Base-by-base conservation (phyloP, 2,888 invertebrate genomes). In the Sphecodes monilicornis region DNA sequence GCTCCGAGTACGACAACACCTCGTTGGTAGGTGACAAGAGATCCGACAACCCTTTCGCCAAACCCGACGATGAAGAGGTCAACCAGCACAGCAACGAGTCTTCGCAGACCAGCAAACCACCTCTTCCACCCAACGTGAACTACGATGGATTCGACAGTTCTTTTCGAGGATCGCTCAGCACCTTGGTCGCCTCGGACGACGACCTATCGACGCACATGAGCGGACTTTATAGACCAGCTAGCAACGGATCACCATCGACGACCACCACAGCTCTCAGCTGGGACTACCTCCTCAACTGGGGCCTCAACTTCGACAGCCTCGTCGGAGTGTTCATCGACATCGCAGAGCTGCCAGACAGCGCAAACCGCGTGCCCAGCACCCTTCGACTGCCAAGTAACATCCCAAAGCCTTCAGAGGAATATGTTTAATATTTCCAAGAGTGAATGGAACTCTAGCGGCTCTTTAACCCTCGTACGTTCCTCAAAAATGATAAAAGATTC, bases 271-370 rank as follows among this genome's bases (percentile, higher is more conserved):
- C 98, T 6, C 96, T 99, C 71, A 98, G 98, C 78, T 99, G 98
- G 98, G 98, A 99, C 93, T 98, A 98, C 94, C 95, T 99, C 88
- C 96, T 99, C 80, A 99, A 99, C 95, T 99, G 99, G 98, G 98
- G 99, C 13, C 98, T 98, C 32, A 99, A 98, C 95, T 99, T 98
- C 95, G 98, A 99, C 95, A 98, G 98, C 94, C 96, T 99, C 93
- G 98, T 98, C 87, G 98, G 99, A 41, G 99, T 99, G 73, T 99
- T 99, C 93, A 98, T 98, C 95, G 99, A 99, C 95, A 99, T 99
- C 92, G 99, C 98, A 70, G 98, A 98, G 95, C 95, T 99, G 90
- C 99, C 99, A 5, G 98, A 99, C 94, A 92, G 92, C 78, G 91
- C 92, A 90, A 97, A 97, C 85, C 94, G 97, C 90, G 96, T 97